Percentiles rank a stretch among this genome's conserved stretches.
Conservation (phyloP, 2,888 invertebrate genomes). For the Pseudococcus viburni region DNA sequence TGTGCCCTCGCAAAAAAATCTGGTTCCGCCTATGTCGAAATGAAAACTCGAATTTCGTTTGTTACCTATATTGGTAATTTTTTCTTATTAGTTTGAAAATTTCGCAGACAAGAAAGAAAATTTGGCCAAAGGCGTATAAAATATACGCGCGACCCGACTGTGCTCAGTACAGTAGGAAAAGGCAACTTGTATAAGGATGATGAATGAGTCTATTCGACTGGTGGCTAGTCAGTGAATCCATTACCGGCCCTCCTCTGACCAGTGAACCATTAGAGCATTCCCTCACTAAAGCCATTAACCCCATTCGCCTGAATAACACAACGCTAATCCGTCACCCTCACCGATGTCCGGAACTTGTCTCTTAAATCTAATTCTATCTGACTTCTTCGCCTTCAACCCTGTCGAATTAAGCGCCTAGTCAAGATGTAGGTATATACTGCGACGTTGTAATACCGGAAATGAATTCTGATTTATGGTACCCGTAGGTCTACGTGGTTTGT, state of each 20-base stretch:
- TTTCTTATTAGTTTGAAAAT: background rate
- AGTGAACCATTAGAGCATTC: slow-evolving; percentile 45
- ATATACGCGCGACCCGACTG: background rate
- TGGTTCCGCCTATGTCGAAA: too few species aligned
- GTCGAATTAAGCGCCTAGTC: background rate
- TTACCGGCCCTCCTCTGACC: slow-evolving; percentile 23
- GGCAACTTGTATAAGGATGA: slow-evolving; percentile 31
- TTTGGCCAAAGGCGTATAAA: background rate
- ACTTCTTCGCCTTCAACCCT: slow-evolving; percentile 30
- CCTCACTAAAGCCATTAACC: slow-evolving; percentile 48
- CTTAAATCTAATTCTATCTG: slow-evolving; percentile 46
- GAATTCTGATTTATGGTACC: slow-evolving; percentile 30
- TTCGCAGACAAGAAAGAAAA: background rate
- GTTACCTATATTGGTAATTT: background rate
- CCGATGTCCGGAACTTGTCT: slow-evolving; percentile 34
- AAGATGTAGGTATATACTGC: slow-evolving; percentile 32
- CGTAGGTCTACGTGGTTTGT: background rate
- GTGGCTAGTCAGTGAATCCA: slow-evolving; percentile 37
- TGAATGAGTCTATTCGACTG: slow-evolving; percentile 32
- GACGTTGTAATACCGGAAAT: background rate
- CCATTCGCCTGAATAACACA: slow-evolving; percentile 41
- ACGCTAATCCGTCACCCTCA: slow-evolving; percentile 39
- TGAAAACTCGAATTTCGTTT: background rate
- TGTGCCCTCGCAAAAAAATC: too few species aligned
- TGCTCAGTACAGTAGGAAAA: background rate